These are phyloP conservation scores for Scylla paramamosain DNA, from an alignment of 1,140 invertebrate genomes.

Conservation along the genomic window DNA sequence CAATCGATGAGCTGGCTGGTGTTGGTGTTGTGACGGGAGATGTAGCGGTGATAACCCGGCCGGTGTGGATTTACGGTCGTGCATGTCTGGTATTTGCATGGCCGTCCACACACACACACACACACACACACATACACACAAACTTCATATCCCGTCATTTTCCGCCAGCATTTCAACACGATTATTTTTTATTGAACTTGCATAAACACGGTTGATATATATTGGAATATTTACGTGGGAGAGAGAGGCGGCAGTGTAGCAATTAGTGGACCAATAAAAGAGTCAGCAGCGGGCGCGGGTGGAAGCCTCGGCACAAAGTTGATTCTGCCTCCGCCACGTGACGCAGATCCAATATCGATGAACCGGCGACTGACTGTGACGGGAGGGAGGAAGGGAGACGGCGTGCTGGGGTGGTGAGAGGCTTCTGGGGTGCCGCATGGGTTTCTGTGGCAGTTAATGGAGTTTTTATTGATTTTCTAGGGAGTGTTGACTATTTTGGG, in stretches of 20 bases:
- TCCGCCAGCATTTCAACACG: background rate
- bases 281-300: background rate
- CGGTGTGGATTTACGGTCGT: background rate
- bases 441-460: no score
- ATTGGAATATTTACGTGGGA: slow-evolving; percentile 5
- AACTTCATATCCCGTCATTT: background rate
- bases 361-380: background rate
- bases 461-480: no score
- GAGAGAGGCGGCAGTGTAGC: slow-evolving; percentile 3
- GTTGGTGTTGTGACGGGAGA: background rate
- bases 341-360: background rate
- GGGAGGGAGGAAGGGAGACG: no score
- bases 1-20: background rate
- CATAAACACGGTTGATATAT: slow-evolving; percentile 15
- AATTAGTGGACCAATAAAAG: background rate
- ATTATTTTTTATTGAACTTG: background rate
- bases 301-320: background rate
- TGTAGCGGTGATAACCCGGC: background rate
- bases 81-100: background rate
- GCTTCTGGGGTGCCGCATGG: no score
- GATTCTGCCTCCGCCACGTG: background rate
- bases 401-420: no score
- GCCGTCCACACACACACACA: background rate
- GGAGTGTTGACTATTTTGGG: no score
- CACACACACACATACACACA: slow-evolving; percentile 13